These are phyloP conservation scores for Azorinus chamasolen DNA, from an alignment of 2,888 invertebrate species.

Conservation along the genomic window DNA sequence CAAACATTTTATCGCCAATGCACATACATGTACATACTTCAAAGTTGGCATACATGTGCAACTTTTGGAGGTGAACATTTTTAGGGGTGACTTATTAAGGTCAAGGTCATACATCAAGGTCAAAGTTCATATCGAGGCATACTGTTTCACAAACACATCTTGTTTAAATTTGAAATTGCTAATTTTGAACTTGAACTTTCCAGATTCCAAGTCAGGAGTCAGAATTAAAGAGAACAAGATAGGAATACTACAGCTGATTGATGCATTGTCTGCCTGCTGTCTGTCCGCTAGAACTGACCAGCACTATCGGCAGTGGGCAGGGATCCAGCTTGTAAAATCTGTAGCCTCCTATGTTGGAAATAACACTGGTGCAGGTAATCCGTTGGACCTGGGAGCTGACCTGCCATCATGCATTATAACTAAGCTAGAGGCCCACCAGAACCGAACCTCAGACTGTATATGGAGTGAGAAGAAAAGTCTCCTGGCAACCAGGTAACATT, in stretches of 20 bases:
- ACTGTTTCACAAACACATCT: too few relatives aligned
- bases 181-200: too few relatives aligned
- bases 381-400: conserved; percentile 88
- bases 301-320: conserved; percentile 89
- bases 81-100: too few relatives aligned
- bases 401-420: conserved; percentile 86
- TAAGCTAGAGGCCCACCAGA: conserved; percentile 88
- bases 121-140: too few relatives aligned
- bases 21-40: too few relatives aligned
- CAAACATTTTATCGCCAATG: too few relatives aligned
- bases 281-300: conserved; percentile 88
- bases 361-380: conserved; percentile 39
- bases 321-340: conserved; percentile 88
- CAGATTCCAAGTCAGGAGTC: too few relatives aligned
- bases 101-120: too few relatives aligned
- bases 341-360: conserved; percentile 49
- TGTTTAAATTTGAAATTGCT: too few relatives aligned
- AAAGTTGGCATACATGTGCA: too few relatives aligned
- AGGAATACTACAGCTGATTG: conserved; percentile 87
- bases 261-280: conserved; percentile 89
- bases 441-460: conserved; percentile 87
- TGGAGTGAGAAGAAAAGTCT: conserved; percentile 87
- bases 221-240: too few relatives aligned
- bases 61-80: too few relatives aligned
- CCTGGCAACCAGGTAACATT: conserved; percentile 88